Evolutionary conservation across 2,797 vertebrate genomes (phyloP), one percentile per base, ranked within the genome.

Genomic region (Melanotaenia trifasciata): DNA sequence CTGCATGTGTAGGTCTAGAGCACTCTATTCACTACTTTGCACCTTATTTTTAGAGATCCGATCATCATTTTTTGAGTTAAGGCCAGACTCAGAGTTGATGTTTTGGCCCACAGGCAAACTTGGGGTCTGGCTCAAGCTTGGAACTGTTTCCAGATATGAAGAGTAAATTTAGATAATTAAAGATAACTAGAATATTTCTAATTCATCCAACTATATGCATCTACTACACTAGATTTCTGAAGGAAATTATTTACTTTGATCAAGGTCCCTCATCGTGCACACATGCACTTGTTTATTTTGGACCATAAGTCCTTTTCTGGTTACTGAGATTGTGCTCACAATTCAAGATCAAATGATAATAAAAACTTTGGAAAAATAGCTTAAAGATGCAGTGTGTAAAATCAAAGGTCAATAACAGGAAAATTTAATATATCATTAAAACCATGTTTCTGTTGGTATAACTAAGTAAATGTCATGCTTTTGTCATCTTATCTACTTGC

Each of bases 31-130:
- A 50, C 43, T 12, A 1, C 47, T 78, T 69, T 72, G 40, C 57
- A 24, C 65, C 70, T 53, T 53, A 61, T 70, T 86, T 86, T 64
- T 64, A 60, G 43, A 65, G 60, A 69, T 51, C 59, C 24, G 45
- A 67, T 38, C 0, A 40, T 50, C n/a, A 5, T 51, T 53, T 53
- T 40, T 22, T 10, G 36, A 50, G 22, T 70, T 33, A 22, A 51
- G 35, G 53, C 57, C 36, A 58, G 51, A 72, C 35, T 40, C 45
- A 56, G 40, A 30, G 40, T 47, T 4, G 12, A 28, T 53, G 16
- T 47, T 65, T 30, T 30, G 1, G 43, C 5, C 24, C 45, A 54
- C 4, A 54, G 45, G 58, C 58, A 51, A 51, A 56, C 36, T 1
- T 0, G 1, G 1, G 35, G 12, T 26, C 28, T 8, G 28, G 54